A percentile compares a stretch with the other conserved stretches of the same genome.
phyloP scores from a whole-genome alignment of 2,888 invertebrate genomes.

The Meganola albula region DNA sequence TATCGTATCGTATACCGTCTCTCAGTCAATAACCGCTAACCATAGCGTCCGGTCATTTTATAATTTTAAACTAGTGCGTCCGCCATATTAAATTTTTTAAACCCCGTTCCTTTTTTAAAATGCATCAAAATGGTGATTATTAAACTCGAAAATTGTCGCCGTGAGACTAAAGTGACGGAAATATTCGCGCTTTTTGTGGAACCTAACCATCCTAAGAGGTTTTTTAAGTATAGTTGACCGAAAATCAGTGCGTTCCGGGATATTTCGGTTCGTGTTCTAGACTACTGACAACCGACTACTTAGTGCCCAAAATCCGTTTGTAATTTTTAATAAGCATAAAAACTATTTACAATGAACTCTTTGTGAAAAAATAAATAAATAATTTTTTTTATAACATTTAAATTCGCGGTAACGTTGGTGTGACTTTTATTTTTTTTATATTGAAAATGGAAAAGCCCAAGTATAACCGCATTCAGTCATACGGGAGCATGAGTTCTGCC shows the following conservation, averaged over 20 bases:
- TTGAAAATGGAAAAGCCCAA: slow-evolving; percentile 46
- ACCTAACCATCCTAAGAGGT: slow-evolving; percentile 68
- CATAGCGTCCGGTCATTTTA: slow-evolving; percentile 26
- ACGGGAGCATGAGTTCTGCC: slow-evolving; percentile 63
- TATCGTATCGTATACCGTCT: slow-evolving; percentile 19
- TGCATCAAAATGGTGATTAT: slow-evolving; percentile 71
- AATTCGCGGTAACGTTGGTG: slow-evolving; percentile 18
- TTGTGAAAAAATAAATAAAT: slow-evolving; percentile 6
- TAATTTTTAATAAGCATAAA: no score
- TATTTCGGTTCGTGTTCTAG: slow-evolving; percentile 44
- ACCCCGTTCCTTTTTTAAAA: slow-evolving; percentile 39
- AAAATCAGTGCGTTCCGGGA: slow-evolving; percentile 41
- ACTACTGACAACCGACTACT: slow-evolving; percentile 30
- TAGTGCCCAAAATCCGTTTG: no score
- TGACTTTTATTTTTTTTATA: slow-evolving; percentile 11
- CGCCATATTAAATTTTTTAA: slow-evolving; percentile 28
- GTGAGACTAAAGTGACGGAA: slow-evolving; percentile 57
- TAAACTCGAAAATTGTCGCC: slow-evolving; percentile 55
- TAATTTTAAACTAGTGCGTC: slow-evolving; percentile 29
- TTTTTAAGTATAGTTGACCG: slow-evolving; percentile 75
- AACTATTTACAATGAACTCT: no score
- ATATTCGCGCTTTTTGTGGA: slow-evolving; percentile 61
- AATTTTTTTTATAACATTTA: slow-evolving; percentile 13
- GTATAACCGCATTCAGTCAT: slow-evolving; percentile 59
- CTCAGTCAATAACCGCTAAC: slow-evolving; percentile 34